phyloP scores from a whole-genome alignment of 2,888 invertebrate genomes.

The Pediacus dermestoides region DNA sequence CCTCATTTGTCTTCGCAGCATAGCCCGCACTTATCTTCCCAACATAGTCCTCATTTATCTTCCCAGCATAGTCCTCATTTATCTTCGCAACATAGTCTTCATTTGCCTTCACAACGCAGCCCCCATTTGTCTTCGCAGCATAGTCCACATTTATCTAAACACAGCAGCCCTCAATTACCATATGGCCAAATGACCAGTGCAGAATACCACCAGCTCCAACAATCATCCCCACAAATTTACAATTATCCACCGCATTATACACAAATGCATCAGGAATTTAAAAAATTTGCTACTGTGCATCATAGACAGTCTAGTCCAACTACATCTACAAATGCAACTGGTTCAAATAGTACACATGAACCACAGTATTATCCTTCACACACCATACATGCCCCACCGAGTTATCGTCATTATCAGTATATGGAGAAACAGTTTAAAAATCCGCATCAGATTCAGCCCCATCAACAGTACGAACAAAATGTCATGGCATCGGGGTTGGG shows the following conservation, averaged over 20 bases:
- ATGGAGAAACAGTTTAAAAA: conserved; percentile 27
- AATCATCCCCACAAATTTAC: conserved; percentile 17
- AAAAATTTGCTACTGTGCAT: conserved; percentile 20
- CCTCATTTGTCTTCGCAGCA: conserved; percentile 24
- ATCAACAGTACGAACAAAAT: conserved; percentile 47
- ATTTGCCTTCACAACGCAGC: conserved; percentile 16
- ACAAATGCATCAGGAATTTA: conserved; percentile 17
- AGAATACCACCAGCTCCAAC: conserved; percentile 19
- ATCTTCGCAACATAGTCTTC: too few species aligned
- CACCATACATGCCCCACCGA: conserved; percentile 23
- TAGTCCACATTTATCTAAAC: conserved; percentile 23
- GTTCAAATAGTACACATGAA: conserved; percentile 26
- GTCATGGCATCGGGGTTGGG: conserved; percentile 43
- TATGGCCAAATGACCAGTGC: conserved; percentile 15
- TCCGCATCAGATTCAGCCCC: conserved; percentile 45
- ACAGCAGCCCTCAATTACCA: conserved; percentile 22
- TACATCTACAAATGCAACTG: conserved; percentile 14
- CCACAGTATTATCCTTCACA: conserved; percentile 32
- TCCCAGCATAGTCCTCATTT: too few species aligned
- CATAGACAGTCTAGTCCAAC: conserved; percentile 35
- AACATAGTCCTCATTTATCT: conserved; percentile 20
- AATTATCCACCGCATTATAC: conserved; percentile 20
- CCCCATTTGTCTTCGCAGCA: conserved; percentile 23
- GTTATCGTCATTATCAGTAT: conserved; percentile 20
- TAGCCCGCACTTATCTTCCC: conserved; percentile 22